Percentiles rank a stretch among this genome's conserved stretches.
phyloP scores from a whole-genome alignment of 2,797 vertebrate genomes.

The Vipera latastei region DNA sequence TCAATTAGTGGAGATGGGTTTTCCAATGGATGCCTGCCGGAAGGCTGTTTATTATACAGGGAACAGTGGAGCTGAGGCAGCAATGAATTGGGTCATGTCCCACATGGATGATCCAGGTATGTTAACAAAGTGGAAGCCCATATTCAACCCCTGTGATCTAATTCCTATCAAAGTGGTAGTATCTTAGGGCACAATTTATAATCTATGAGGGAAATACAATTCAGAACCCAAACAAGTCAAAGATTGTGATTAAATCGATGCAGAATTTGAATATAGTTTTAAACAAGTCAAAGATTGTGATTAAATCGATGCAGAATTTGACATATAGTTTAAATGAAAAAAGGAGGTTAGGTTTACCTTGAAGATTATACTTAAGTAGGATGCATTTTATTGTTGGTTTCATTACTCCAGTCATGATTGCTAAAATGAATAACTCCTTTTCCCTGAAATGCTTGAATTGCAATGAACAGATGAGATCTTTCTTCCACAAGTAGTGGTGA shows the following conservation, averaged over 20 bases:
- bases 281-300: not conserved
- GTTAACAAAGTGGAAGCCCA: not conserved
- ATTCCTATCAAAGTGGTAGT: not conserved
- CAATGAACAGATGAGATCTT: not conserved
- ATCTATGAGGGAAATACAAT: not conserved
- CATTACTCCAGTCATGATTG: not conserved
- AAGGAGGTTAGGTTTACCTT: not conserved
- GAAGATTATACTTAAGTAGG: not conserved
- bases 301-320: not conserved
- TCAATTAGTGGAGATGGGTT: constrained; percentile 97
- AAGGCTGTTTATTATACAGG: constrained; percentile 98
- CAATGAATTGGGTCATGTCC: constrained; percentile 99
- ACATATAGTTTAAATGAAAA: not conserved
- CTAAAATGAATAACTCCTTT: not conserved
- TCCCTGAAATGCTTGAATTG: not conserved
- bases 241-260: not conserved
- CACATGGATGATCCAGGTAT: constrained; percentile 98
- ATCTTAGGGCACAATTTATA: not conserved
- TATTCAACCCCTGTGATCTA: not conserved
- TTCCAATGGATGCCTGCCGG: constrained; percentile 94
- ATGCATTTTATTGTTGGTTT: not conserved
- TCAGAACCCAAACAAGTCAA: not conserved
- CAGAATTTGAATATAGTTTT: not conserved
- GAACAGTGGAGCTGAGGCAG: constrained; percentile 92
- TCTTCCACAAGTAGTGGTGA: not conserved